Conservation (phyloP, 2,888 invertebrate species). For the Atethmia centrago region DNA sequence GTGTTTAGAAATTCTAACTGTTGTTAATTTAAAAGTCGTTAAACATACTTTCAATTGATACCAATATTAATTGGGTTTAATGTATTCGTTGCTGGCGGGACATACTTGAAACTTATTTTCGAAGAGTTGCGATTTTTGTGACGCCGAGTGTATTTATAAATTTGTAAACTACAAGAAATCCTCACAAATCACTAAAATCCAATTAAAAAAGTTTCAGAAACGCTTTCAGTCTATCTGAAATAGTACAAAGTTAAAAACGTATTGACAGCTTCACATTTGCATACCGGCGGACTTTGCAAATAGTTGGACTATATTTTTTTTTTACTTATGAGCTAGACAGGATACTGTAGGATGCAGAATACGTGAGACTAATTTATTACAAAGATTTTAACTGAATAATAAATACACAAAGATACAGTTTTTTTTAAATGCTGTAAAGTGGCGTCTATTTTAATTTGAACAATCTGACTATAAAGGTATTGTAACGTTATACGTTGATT, state of each 20-base stretch:
- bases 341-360: background rate
- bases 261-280: constrained; percentile 46
- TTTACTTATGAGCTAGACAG: constrained; percentile 15
- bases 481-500: no score
- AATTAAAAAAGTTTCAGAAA: constrained; percentile 40
- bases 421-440: background rate
- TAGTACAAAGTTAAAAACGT: constrained; percentile 39
- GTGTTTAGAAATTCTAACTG: no score
- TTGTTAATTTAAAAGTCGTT: no score
- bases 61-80: no score
- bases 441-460: background rate
- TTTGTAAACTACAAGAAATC: background rate
- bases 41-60: no score
- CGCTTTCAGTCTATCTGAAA: constrained; percentile 21
- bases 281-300: constrained; percentile 30
- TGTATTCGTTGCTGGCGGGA: no score
- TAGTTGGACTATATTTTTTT: constrained; percentile 25
- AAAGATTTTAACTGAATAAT: constrained; percentile 1
- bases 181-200: background rate
- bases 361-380: constrained; percentile 19
- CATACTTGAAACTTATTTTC: no score
- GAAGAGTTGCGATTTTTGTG: no score
- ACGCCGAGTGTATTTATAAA: no score
- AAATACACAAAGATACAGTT: background rate
- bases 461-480: background rate